phyloP scores from a whole-genome alignment of 2,888 invertebrate species.

The Netelia fuscicornis region DNA sequence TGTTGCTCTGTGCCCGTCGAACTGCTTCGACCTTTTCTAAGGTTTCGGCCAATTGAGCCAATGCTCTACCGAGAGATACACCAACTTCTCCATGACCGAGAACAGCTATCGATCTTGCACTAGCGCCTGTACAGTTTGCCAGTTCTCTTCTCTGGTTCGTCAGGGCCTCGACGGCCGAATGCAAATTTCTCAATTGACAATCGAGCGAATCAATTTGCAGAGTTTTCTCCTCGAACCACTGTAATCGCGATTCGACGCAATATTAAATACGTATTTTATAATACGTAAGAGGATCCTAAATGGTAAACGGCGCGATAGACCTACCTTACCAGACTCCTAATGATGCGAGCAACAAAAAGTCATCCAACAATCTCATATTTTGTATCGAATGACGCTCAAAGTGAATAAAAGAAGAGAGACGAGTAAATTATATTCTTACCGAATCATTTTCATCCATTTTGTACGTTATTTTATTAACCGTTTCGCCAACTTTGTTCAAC shows the following conservation, averaged over 20 bases:
- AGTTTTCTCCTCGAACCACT: slow-evolving; percentile 99
- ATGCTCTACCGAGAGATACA: slow-evolving; percentile 94
- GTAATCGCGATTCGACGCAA: slow-evolving; percentile 68
- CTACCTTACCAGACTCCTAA: slow-evolving; percentile 78
- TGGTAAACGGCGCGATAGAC: slow-evolving; percentile 66
- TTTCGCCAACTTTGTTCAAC: slow-evolving; percentile 98
- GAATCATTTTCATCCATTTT: slow-evolving; percentile 99
- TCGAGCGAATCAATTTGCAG: slow-evolving; percentile 96
- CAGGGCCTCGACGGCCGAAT: slow-evolving; percentile 94
- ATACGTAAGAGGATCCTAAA: not conserved
- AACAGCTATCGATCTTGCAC: slow-evolving; percentile 95
- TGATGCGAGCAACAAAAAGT: slow-evolving; percentile 78
- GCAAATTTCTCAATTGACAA: slow-evolving; percentile 93
- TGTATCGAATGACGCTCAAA: slow-evolving; percentile 8
- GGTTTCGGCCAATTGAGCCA: slow-evolving; percentile 94
- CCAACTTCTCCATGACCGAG: slow-evolving; percentile 97
- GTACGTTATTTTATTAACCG: slow-evolving; percentile 98
- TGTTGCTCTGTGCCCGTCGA: slow-evolving; percentile 96
- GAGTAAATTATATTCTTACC: slow-evolving; percentile 86
- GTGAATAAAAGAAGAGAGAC: not conserved
- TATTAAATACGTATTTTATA: too few species aligned
- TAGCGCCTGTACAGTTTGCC: slow-evolving; percentile 91
- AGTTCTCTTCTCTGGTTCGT: slow-evolving; percentile 95
- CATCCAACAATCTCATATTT: slow-evolving; percentile 73
- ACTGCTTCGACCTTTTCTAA: slow-evolving; percentile 92